phyloP scores from a whole-genome alignment of 2,113 vertebrate species.

The Plotosus lineatus region DNA sequence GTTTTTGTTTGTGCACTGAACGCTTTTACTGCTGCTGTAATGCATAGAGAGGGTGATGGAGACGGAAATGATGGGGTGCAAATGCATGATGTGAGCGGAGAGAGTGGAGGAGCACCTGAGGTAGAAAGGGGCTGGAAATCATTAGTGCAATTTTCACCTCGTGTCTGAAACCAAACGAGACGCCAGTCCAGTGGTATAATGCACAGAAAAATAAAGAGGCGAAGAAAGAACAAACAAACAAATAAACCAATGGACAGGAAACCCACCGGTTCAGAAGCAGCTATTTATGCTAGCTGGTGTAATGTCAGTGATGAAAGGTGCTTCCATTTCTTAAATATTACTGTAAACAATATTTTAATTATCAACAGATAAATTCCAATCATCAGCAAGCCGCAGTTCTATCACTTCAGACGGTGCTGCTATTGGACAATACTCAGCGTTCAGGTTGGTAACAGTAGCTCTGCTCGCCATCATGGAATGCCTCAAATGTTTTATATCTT shows the following conservation, averaged over 20 bases:
- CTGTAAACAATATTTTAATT: neutral
- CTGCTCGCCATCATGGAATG: neutral
- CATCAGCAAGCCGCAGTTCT: neutral
- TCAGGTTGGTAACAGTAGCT: neutral
- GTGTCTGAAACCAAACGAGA: conserved; percentile 34
- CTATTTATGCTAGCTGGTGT: neutral
- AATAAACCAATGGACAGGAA: neutral
- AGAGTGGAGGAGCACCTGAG: conserved; percentile 37
- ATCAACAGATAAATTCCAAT: neutral
- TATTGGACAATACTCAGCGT: neutral
- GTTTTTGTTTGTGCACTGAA: conserved; percentile 17
- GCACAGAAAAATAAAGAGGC: neutral
- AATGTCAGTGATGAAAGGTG: neutral
- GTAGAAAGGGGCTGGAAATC: conserved; percentile 26
- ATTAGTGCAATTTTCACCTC: conserved; percentile 52
- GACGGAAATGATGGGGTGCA: conserved; percentile 28
- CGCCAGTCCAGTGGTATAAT: neutral
- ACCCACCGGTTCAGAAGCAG: neutral
- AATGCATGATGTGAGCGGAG: conserved; percentile 15
- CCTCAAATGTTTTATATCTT: neutral
- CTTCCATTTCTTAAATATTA: neutral
- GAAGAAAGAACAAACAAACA: neutral
- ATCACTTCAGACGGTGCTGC: neutral
- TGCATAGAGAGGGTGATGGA: conserved; percentile 8
- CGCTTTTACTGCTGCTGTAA: conserved; percentile 1